phyloP scores from a whole-genome alignment of 2,113 vertebrate species.

The Mellivora capensis region DNA sequence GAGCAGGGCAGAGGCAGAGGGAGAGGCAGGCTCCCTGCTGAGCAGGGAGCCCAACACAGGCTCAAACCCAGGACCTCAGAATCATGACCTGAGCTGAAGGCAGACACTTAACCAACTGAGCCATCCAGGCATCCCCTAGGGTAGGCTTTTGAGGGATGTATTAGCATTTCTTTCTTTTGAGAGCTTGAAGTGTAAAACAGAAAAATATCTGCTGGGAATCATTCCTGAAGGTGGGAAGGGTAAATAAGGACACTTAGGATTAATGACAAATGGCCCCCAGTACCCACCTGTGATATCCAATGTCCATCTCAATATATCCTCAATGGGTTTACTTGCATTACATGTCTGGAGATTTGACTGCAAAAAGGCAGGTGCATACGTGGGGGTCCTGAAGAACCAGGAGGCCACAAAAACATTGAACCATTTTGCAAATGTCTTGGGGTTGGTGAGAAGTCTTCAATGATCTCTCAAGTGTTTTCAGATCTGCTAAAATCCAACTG shows the following conservation, averaged over 20 bases:
- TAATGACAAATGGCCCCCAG: accelerated
- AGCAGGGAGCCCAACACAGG: background rate
- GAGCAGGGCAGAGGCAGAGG: background rate
- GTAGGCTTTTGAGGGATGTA: too few relatives aligned
- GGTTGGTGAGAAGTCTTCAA: background rate
- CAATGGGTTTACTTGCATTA: background rate
- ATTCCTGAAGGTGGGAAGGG: background rate
- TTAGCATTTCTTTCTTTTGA: background rate
- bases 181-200: background rate
- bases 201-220: background rate
- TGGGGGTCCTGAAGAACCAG: background rate
- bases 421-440: background rate
- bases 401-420: constrained; percentile 5
- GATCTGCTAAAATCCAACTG: constrained; percentile 2
- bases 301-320: background rate
- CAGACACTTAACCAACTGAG: background rate
- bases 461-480: background rate
- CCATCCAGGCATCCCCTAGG: background rate
- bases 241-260: background rate
- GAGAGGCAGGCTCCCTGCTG: too few relatives aligned
- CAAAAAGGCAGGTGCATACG: background rate
- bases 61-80: background rate
- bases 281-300: background rate
- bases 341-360: background rate
- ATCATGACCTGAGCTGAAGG: background rate